phyloP scores from a whole-genome alignment of 2,888 invertebrate species.

The Aphidius colemani region DNA sequence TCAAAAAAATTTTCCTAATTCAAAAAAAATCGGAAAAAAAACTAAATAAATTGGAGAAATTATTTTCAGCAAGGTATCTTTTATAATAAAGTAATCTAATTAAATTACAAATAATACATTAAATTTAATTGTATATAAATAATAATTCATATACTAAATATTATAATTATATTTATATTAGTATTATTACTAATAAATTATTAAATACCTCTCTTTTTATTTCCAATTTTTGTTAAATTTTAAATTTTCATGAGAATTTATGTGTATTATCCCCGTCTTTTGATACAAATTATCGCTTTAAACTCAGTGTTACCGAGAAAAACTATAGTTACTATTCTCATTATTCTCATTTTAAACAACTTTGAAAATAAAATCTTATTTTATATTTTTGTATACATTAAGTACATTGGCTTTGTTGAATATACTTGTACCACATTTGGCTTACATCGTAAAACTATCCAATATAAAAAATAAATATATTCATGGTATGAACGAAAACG shows the following conservation, averaged over 20 bases:
- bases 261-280: not conserved
- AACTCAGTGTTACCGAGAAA: not conserved
- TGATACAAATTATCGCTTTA: not conserved
- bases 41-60: not conserved
- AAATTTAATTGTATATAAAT: too few species aligned
- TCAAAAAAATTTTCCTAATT: too few species aligned
- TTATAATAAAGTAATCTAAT: too few species aligned
- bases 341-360: constrained; percentile 1
- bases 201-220: too few species aligned
- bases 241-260: not conserved
- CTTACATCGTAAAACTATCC: constrained; percentile 10
- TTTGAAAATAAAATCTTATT: not conserved
- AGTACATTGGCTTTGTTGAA: constrained; percentile 9
- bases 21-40: too few species aligned
- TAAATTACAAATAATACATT: too few species aligned
- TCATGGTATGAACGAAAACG: too few species aligned
- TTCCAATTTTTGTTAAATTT: too few species aligned
- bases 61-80: not conserved
- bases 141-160: too few species aligned
- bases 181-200: not conserved
- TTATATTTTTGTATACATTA: constrained; percentile 13
- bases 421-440: constrained; percentile 13
- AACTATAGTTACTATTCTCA: constrained; percentile 11
- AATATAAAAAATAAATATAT: too few species aligned
- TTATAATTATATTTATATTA: too few species aligned